Evolutionary conservation across 2,113 vertebrate genomes (phyloP).

Genomic region (Lontra canadensis): DNA sequence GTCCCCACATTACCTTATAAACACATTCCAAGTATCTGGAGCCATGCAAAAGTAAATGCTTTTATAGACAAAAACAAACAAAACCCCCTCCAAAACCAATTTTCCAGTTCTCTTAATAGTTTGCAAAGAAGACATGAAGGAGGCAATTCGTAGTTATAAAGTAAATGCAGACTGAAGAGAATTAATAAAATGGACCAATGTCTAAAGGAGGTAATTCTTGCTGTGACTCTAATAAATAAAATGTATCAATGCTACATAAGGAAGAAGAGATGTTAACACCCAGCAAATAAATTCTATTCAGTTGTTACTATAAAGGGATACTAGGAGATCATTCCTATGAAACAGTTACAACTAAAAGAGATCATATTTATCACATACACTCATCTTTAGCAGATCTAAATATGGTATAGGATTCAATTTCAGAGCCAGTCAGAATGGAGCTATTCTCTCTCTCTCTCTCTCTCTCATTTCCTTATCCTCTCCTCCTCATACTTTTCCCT

Average conservation of each 20-base stretch:
- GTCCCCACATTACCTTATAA: not conserved
- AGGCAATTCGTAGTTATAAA: not conserved
- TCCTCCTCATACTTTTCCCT: not conserved
- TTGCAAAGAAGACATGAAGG: slow-evolving; percentile 31
- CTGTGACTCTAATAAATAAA: slow-evolving; percentile 16
- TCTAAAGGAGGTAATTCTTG: slow-evolving; percentile 33
- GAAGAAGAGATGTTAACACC: not conserved
- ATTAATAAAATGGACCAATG: slow-evolving; percentile 26
- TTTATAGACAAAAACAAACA: slow-evolving; percentile 26
- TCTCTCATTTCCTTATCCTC: not conserved
- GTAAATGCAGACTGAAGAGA: slow-evolving; percentile 11
- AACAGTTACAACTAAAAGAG: slow-evolving; percentile 15
- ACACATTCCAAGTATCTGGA: slow-evolving; percentile 6
- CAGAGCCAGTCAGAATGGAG: not conserved
- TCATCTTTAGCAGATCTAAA: not conserved
- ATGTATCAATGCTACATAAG: not conserved
- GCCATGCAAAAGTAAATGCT: slow-evolving; percentile 27
- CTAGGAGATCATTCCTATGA: not conserved
- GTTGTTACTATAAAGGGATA: not conserved
- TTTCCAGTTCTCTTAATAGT: slow-evolving; percentile 9
- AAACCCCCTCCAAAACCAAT: not conserved
- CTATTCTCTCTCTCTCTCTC: not conserved
- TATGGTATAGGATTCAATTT: not conserved
- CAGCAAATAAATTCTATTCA: slow-evolving; percentile 24
- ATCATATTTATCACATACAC: not conserved